These are phyloP conservation scores for Hyperopisus bebe DNA, from an alignment of 2,113 vertebrate species.

Conservation along the genomic window DNA sequence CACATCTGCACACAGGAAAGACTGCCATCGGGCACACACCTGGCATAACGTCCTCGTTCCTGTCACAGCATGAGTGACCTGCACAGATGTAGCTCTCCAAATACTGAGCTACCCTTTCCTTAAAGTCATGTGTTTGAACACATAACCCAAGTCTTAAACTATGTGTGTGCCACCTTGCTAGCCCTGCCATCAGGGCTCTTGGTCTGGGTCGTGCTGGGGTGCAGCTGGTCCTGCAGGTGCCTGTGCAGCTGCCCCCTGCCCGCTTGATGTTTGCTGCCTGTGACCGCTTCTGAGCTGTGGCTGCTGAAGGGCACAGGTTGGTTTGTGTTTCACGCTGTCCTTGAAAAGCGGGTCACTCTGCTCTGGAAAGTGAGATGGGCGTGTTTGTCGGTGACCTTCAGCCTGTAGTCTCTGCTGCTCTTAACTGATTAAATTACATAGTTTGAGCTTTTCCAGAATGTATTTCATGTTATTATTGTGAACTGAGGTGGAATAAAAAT, in stretches of 20 bases:
- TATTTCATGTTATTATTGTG: not conserved
- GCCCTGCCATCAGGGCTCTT: not conserved
- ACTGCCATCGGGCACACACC: not conserved
- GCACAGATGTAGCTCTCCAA: not conserved
- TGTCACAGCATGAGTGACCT: not conserved
- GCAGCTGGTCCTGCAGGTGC: not conserved
- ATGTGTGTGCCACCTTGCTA: not conserved
- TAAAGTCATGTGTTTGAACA: not conserved
- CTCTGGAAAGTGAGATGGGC: not conserved
- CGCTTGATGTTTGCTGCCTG: not conserved
- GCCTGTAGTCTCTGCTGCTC: not conserved
- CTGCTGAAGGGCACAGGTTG: not conserved
- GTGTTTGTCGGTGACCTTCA: not conserved
- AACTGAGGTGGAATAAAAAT: not conserved
- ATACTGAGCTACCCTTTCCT: not conserved
- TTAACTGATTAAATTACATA: not conserved
- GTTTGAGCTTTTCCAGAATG: not conserved
- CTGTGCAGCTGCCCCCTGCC: not conserved
- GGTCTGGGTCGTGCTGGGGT: not conserved
- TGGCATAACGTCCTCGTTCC: not conserved
- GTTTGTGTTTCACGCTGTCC: not conserved
- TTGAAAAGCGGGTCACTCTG: not conserved
- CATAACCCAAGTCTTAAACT: not conserved
- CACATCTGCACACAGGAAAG: not conserved
- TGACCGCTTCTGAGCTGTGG: conserved; percentile 19